Conservation (phyloP, 2,888 invertebrate species). For the Crematogaster levior region DNA sequence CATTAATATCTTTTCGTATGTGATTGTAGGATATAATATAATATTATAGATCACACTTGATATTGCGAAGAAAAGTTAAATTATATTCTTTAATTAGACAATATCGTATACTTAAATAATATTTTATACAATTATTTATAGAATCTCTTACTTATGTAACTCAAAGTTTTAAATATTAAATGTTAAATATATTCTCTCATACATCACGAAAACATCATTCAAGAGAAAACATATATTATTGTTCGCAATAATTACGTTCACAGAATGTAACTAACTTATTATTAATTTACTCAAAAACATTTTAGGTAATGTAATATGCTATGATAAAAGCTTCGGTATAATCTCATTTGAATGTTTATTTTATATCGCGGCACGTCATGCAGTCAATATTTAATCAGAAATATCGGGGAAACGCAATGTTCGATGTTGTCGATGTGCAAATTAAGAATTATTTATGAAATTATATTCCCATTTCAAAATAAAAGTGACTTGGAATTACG, state of each 20-base stretch:
- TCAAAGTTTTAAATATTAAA: neutral
- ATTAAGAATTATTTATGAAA: slow-evolving; percentile 52
- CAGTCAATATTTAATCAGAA: slow-evolving; percentile 35
- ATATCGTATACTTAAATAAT: neutral
- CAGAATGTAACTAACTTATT: neutral
- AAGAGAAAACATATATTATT: neutral
- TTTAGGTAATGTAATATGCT: slow-evolving; percentile 22
- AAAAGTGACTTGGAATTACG: slow-evolving; percentile 27
- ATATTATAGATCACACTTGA: neutral
- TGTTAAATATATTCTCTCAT: neutral
- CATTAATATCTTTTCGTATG: slow-evolving; percentile 32
- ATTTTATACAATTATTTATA: neutral
- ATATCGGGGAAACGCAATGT: neutral
- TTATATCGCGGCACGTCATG: slow-evolving; percentile 15
- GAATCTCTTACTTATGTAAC: neutral
- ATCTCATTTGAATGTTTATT: slow-evolving; percentile 36
- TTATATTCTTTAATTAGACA: neutral
- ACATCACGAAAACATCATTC: neutral
- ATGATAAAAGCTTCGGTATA: neutral
- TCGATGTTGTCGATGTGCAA: neutral
- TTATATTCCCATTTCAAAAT: slow-evolving; percentile 19
- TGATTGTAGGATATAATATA: neutral
- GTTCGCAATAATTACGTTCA: neutral
- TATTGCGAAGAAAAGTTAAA: neutral
- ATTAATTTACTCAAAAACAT: slow-evolving; percentile 22